Evolutionary conservation across 1,140 invertebrate species (phyloP), one percentile per base, ranked within the genome.

Genomic region (Odontomachus brunneus): DNA sequence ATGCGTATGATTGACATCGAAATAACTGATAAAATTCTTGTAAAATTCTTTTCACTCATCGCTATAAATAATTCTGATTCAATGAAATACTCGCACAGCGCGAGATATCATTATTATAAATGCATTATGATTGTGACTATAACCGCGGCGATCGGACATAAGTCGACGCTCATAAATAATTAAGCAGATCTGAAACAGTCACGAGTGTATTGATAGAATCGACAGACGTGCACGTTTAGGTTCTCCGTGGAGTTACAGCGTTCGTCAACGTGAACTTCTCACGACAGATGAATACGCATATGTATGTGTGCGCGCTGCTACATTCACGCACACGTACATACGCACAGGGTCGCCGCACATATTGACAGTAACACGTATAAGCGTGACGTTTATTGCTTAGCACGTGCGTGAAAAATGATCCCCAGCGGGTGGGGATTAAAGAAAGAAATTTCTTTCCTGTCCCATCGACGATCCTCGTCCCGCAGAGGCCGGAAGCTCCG

Each of bases 311-410:
- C 14, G 15, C 26, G 19, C 19, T 65, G 29, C 9, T 2, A 11
- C 38, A 53, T 29, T 71, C 24, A 71, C n/a, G 3, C 11, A 55
- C 19, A n/a, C 63, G 22, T 5, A 63, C 17, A 5, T 53, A 55
- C n/a, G n/a, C 11, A 55, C 19, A n/a, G 48, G 1, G 17, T 14
- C 5, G 38, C 2, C 63, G 22, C 15, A 63, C 17, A 5, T 53
- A 55, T 15, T 67, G 15, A 55, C 29, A 44, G 17, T 29, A 26
- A 17, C 60, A 15, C 1, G 26, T 15, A 15, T 44, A 71, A 71
- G 48, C 19, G 29, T 76, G 62, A 65, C 19, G 9, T 49, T 82
- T 81, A 81, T 62, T 72, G 19, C 15, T 3, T 55, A 0, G 22
- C 7, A 53, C 17, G 14, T 38, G 1, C 15, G 38, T 38, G 19